Evolutionary conservation across 2,888 invertebrate species (phyloP).

Genomic region (Amphimallon solstitiale): DNA sequence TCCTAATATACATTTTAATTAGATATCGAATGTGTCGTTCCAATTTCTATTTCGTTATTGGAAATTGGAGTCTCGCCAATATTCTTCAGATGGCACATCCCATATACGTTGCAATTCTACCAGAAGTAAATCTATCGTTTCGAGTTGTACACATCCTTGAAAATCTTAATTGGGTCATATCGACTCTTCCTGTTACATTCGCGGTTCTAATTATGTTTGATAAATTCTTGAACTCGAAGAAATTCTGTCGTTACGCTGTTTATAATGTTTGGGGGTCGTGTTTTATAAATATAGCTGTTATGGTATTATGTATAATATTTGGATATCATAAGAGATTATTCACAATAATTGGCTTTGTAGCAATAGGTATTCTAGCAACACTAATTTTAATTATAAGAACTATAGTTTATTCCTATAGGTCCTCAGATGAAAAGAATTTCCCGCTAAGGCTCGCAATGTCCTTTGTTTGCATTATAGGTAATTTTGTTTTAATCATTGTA

Average conservation of each 20-base stretch:
- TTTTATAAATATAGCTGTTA: not conserved
- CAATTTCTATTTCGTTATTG: conserved; percentile 16
- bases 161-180: not conserved
- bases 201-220: conserved; percentile 11
- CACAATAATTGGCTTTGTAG: not conserved
- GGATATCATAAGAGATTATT: not conserved
- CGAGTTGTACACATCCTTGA: not conserved
- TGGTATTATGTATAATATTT: not conserved
- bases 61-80: conserved; percentile 20
- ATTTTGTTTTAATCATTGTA: not conserved
- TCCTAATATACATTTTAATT: conserved; percentile 14
- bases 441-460: not conserved
- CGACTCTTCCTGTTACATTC: conserved; percentile 11
- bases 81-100: conserved; percentile 1
- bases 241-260: not conserved
- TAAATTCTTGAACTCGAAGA: conserved; percentile 1
- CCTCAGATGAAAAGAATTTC: not conserved
- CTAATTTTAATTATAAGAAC: not conserved
- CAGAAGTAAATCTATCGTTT: not conserved
- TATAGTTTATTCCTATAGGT: not conserved
- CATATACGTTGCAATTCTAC: not conserved
- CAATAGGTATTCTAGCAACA: not conserved
- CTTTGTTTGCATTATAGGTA: not conserved
- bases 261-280: conserved; percentile 17
- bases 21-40: not conserved